Conservation (phyloP, 2,113 vertebrate species). For the Chloroceryle aenea region DNA sequence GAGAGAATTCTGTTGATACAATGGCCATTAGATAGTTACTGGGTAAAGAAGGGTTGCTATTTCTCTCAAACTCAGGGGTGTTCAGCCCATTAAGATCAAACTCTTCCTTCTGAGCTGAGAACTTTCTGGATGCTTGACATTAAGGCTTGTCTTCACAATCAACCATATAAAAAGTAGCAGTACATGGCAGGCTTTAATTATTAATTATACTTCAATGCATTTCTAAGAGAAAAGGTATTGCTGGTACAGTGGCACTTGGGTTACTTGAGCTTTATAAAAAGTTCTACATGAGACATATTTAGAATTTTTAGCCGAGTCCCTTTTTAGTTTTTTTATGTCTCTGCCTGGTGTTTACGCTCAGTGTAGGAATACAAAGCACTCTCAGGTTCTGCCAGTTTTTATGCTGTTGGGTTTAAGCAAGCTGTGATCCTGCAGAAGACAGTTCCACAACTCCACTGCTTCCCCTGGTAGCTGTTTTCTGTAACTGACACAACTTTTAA, state of each 20-base stretch:
- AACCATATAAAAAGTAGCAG: neutral
- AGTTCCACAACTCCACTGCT: neutral
- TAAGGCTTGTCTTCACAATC: neutral
- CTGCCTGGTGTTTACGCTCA: neutral
- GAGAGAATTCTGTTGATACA: neutral
- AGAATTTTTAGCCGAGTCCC: neutral
- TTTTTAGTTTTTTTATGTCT: neutral
- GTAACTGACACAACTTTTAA: neutral
- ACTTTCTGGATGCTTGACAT: neutral
- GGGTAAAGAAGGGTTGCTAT: neutral
- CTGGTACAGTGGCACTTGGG: neutral
- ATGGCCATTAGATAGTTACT: neutral
- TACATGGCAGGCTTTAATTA: neutral
- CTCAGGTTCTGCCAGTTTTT: neutral
- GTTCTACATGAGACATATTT: neutral
- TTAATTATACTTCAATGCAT: neutral
- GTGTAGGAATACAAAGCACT: accelerated
- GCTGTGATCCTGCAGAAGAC: neutral
- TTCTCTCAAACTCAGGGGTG: neutral
- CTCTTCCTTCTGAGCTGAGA: neutral
- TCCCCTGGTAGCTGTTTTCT: neutral
- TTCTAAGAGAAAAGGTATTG: neutral
- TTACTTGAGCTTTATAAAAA: neutral
- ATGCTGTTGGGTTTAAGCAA: neutral
- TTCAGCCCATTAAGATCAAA: neutral